Conservation (phyloP, 2,797 vertebrate genomes). For the Threskiornis aethiopicus region DNA sequence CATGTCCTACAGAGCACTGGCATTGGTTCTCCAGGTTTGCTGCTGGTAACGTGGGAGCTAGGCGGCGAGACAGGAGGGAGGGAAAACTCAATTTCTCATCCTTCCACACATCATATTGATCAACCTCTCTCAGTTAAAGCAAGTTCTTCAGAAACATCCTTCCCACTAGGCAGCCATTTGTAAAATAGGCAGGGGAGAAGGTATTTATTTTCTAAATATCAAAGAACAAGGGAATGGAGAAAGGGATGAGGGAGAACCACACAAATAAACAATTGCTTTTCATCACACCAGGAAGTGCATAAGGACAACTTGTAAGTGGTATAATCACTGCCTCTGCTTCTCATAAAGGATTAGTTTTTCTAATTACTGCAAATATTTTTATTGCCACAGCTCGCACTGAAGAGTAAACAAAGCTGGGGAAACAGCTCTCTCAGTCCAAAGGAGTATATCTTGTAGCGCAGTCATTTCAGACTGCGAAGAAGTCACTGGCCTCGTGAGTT, state of each 20-base stretch:
- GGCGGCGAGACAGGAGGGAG: not conserved
- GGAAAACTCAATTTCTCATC: not conserved
- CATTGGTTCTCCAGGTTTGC: not conserved
- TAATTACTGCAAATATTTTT: slow-evolving; percentile 50
- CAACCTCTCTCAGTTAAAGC: not conserved
- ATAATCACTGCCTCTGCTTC: slow-evolving; percentile 30
- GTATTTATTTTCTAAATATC: not conserved
- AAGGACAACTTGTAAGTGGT: slow-evolving; percentile 12
- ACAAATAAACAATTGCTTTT: not conserved
- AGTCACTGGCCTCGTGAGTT: not conserved
- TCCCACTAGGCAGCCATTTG: not conserved
- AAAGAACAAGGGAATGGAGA: not conserved
- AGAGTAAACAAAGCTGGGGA: slow-evolving; percentile 25
- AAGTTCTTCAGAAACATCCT: not conserved
- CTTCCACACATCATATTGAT: not conserved
- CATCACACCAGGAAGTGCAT: not conserved
- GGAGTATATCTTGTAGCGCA: not conserved
- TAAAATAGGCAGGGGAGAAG: not conserved
- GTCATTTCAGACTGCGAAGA: not conserved
- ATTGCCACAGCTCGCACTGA: slow-evolving; percentile 3
- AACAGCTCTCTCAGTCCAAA: not conserved
- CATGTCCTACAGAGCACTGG: not conserved
- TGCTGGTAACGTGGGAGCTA: not conserved
- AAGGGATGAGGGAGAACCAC: not conserved
- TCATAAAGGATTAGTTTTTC: slow-evolving; percentile 39